These are phyloP conservation scores for Cenopis cana DNA, from an alignment of 2,888 invertebrate species.

Conservation along the genomic window DNA sequence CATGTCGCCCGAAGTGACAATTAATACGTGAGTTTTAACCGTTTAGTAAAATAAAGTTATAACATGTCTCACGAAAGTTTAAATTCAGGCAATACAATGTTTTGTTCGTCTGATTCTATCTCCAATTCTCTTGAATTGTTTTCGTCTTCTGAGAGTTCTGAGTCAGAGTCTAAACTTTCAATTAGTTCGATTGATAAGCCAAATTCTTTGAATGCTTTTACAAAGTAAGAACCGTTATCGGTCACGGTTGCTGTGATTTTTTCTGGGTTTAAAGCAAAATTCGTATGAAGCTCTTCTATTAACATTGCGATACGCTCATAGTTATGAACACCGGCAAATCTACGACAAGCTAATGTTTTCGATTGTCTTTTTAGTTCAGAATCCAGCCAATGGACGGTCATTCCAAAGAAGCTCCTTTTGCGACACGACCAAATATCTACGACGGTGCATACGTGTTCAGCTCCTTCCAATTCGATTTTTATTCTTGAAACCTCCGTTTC, in stretches of 20 bases:
- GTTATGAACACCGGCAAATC: constrained; percentile 18
- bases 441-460: constrained; percentile 3
- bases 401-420: constrained; percentile 13
- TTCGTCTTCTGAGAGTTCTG: not conserved
- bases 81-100: not conserved
- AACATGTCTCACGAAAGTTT: too few species aligned
- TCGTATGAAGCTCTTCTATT: constrained; percentile 37
- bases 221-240: constrained; percentile 43
- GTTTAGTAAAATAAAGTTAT: too few species aligned
- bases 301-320: constrained; percentile 15
- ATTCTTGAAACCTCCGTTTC: not conserved
- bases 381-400: constrained; percentile 5
- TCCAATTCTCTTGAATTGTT: not conserved
- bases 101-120: not conserved
- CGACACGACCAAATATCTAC: constrained; percentile 17
- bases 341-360: constrained; percentile 15
- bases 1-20: too few species aligned
- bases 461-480: not conserved
- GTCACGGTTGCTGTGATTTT: constrained; percentile 43
- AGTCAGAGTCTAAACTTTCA: not conserved
- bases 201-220: constrained; percentile 42
- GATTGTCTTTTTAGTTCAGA: not conserved
- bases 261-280: constrained; percentile 35
- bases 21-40: too few species aligned
- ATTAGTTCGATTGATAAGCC: constrained; percentile 3